Base-by-base conservation (phyloP, 2,888 invertebrate species). In the Parnassius glacialis region DNA sequence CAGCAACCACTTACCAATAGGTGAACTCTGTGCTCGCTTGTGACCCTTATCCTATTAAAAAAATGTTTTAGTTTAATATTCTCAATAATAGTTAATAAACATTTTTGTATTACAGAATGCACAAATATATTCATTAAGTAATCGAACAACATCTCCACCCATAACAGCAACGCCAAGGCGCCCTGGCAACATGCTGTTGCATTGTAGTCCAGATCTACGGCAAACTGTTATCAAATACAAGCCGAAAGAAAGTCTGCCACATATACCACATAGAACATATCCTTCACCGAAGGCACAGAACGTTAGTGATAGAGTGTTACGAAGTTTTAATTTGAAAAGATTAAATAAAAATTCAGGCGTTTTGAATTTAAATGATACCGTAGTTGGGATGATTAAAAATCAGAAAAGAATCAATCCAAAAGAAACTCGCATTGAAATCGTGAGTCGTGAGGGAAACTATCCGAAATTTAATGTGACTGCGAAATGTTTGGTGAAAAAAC, bases 231-330 rank as follows among this genome's bases (percentile, higher is more conserved):
- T 68, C 16, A 72, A 69, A n/a, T 69, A 69, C 53, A 69, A 69
- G 16, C 51, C 71, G 11, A 66, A 67, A 56, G 66, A 66, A n/a
- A 71, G 57, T 42, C 2, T 71, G 34, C 44, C 70, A 11, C 59
- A 61, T 3, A 45, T 16, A 53, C 10, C 45, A 57, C n/a, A 41
- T 20, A 64, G 11, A 65, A 69, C 58, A 57, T 65, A 12, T 11
- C 53, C 41, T n/a, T 25, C 56, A 0, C 54, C 16, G 2, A 60
- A 10, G 3, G 62, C 63, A 58, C 56, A 60, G 0, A 64, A 52
- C 20, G 50, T 67, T 0, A 81, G 82, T 55, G 84, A 84, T 58
- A 68, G 86, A 66, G 80, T 86, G 0, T 67, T 89, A 3, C 73
- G 87, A 10, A 88, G 87, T 66, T 85, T 69, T 57, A 76, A 72